Conservation (phyloP, 2,888 invertebrate species). For the Philaethria dido region DNA sequence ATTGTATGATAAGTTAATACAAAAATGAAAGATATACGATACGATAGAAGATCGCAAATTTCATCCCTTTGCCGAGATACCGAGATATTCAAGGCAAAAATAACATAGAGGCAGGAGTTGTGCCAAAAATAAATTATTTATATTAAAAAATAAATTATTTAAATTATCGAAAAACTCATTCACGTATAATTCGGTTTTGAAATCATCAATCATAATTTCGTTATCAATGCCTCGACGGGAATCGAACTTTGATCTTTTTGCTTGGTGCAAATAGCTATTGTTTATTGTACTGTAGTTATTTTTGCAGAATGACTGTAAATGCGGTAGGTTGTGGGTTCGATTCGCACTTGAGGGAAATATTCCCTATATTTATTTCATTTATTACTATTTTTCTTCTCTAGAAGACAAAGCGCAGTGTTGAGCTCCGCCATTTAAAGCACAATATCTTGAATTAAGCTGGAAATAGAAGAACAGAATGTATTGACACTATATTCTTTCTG, state of each 20-base stretch:
- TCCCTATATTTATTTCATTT: no score
- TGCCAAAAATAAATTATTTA: slow-evolving; percentile 72
- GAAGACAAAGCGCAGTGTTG: no score
- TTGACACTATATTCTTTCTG: no score
- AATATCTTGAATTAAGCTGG: no score
- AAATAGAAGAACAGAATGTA: no score
- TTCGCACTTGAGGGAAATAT: no score
- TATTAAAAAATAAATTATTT: slow-evolving; percentile 74
- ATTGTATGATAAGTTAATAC: slow-evolving; percentile 44
- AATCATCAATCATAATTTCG: slow-evolving; percentile 77
- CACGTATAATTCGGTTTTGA: slow-evolving; percentile 72
- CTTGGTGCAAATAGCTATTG: slow-evolving; percentile 50
- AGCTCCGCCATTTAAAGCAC: no score
- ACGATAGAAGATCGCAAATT: slow-evolving; percentile 32
- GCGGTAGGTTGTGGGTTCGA: no score
- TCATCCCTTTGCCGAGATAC: slow-evolving; percentile 46
- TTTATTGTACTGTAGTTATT: slow-evolving; percentile 1
- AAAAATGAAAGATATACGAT: slow-evolving; percentile 41
- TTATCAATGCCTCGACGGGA: slow-evolving; percentile 54
- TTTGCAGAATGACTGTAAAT: no score
- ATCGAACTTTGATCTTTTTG: slow-evolving; percentile 44
- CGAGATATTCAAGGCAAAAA: slow-evolving; percentile 57
- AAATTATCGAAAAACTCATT: slow-evolving; percentile 64
- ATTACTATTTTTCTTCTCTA: no score
- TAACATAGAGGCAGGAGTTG: slow-evolving; percentile 52